These are phyloP conservation scores for Antechinus flavipes DNA, from an alignment of 2,113 vertebrate genomes.

Conservation along the genomic window DNA sequence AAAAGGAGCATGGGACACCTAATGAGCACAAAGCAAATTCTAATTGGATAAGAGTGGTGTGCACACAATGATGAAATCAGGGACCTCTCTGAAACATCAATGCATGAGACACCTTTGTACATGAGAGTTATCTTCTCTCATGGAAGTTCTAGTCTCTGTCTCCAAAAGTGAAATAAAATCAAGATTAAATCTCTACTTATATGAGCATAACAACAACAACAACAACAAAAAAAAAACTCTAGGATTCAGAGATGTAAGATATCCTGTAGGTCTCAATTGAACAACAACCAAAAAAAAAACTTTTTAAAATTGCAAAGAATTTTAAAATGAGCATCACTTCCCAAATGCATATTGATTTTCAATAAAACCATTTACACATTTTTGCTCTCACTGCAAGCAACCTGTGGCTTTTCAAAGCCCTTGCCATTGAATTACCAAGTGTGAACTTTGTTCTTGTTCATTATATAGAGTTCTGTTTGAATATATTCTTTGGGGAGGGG, in stretches of 20 bases:
- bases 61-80: background rate
- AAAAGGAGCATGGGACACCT: background rate
- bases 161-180: conserved; percentile 56
- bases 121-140: background rate
- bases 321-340: conserved; percentile 75
- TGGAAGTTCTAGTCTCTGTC: conserved; percentile 5
- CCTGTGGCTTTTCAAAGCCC: conserved; percentile 59
- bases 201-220: conserved; percentile 30
- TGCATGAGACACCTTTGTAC: background rate
- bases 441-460: conserved; percentile 63
- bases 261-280: conserved; percentile 32
- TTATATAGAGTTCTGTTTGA: conserved; percentile 32
- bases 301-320: conserved; percentile 54
- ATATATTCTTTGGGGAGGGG: conserved; percentile 55
- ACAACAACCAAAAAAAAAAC: background rate
- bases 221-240: background rate
- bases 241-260: conserved; percentile 48
- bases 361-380: conserved; percentile 80
- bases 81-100: background rate
- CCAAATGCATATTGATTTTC: conserved; percentile 83
- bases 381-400: conserved; percentile 71
- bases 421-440: conserved; percentile 73
- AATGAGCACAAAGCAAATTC: background rate
- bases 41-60: background rate
- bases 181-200: conserved; percentile 35